Evolutionary conservation across 2,797 vertebrate genomes (phyloP).

Genomic region (Limosa lapponica): DNA sequence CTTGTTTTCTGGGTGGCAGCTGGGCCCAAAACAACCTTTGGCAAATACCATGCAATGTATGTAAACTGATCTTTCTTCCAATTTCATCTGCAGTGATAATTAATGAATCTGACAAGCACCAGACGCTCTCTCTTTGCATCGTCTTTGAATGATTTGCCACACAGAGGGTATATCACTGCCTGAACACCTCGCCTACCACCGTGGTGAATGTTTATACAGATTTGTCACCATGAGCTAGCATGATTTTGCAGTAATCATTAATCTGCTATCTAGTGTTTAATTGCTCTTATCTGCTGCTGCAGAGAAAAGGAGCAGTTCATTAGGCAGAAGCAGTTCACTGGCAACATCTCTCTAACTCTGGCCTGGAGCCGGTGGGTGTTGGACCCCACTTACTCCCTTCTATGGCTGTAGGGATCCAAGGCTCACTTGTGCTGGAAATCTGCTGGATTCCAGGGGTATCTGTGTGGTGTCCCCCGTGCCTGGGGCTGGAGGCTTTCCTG

Average conservation of each 20-base stretch:
- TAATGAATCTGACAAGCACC: slow-evolving; percentile 61
- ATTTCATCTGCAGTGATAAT: slow-evolving; percentile 24
- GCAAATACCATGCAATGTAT: neutral
- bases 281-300: slow-evolving; percentile 69
- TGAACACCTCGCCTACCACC: slow-evolving; percentile 52
- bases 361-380: neutral
- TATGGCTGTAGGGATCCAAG: accelerated
- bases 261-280: slow-evolving; percentile 70
- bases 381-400: neutral
- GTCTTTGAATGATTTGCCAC: slow-evolving; percentile 56
- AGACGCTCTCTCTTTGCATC: neutral
- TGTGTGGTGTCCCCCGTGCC: accelerated
- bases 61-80: neutral
- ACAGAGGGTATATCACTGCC: slow-evolving; percentile 46
- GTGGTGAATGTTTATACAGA: slow-evolving; percentile 55
- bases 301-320: slow-evolving; percentile 63
- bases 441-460: neutral
- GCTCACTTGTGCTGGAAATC: neutral
- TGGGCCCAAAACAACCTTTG: slow-evolving; percentile 18
- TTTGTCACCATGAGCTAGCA: slow-evolving; percentile 65
- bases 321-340: slow-evolving; percentile 34
- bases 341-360: neutral
- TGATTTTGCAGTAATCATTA: slow-evolving; percentile 60
- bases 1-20: neutral
- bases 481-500: accelerated